phyloP scores from a whole-genome alignment of 2,888 invertebrate genomes.

The Rhaphigaster nebulosa region DNA sequence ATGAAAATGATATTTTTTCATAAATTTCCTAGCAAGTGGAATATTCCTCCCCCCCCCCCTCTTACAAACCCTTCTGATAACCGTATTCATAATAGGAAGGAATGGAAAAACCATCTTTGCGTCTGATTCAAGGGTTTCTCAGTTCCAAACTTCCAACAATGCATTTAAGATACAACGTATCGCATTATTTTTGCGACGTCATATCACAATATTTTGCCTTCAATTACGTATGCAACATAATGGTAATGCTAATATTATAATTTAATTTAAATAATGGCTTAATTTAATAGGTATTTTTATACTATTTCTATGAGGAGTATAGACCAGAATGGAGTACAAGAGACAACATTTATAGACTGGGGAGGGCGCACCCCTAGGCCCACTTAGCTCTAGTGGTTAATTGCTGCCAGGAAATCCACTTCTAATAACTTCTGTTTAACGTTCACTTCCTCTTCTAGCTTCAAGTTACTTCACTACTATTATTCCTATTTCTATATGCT shows the following conservation, averaged over 20 bases:
- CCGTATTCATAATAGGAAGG: too few relatives aligned
- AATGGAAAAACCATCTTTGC: too few relatives aligned
- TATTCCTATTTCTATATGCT: neutral
- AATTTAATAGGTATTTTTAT: neutral
- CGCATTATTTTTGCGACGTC: too few relatives aligned
- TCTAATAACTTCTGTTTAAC: constrained; percentile 18
- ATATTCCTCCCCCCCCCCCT: too few relatives aligned
- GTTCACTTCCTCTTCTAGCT: neutral
- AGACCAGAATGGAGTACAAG: neutral
- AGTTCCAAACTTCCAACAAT: too few relatives aligned
- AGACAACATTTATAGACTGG: neutral
- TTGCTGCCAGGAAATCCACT: neutral
- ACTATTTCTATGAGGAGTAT: neutral
- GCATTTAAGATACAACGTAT: too few relatives aligned
- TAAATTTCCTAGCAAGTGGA: too few relatives aligned
- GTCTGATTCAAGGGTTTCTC: too few relatives aligned
- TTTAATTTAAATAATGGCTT: neutral
- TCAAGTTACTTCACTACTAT: neutral
- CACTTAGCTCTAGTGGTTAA: constrained; percentile 37
- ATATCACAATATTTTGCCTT: neutral
- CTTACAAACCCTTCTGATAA: too few relatives aligned
- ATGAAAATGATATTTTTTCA: too few relatives aligned
- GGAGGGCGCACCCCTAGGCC: neutral
- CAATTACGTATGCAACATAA: neutral
- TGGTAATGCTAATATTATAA: neutral